Evolutionary conservation across 1,140 invertebrate genomes (phyloP).

Genomic region (Coenobita brevimanus): DNA sequence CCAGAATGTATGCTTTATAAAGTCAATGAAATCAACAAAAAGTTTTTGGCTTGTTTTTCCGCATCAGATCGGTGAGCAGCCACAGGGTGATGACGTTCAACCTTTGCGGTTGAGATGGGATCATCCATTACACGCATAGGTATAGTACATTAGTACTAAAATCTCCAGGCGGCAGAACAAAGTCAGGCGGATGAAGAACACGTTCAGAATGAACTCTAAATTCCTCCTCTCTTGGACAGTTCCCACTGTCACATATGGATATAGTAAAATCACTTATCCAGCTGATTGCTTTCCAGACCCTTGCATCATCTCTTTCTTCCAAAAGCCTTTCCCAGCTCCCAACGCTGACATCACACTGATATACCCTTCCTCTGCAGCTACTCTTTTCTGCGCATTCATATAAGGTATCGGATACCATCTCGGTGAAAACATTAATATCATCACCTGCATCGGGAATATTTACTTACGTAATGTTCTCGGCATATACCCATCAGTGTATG

Average conservation of each 20-base stretch:
- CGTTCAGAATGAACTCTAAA: not conserved
- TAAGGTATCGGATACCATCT: not conserved
- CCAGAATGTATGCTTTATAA: conserved; percentile 18
- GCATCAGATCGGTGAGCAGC: not conserved
- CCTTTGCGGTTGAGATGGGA: not conserved
- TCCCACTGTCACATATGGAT: not conserved
- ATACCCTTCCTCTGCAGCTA: not conserved
- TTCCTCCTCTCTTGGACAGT: not conserved
- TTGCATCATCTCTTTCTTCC: too few relatives aligned
- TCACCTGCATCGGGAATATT: too few relatives aligned
- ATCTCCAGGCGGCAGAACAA: not conserved
- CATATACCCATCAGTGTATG: too few relatives aligned
- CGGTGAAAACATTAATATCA: not conserved
- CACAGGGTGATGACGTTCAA: too few relatives aligned
- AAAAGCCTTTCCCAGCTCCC: not conserved
- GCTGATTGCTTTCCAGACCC: too few relatives aligned
- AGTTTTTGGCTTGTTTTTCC: not conserved
- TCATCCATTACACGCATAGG: conserved; percentile 2
- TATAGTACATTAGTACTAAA: too few relatives aligned
- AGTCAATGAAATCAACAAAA: conserved; percentile 9
- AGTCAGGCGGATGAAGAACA: not conserved
- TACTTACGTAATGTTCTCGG: too few relatives aligned
- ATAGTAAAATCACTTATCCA: too few relatives aligned
- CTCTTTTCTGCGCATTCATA: not conserved
- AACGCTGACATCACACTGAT: too few relatives aligned